Evolutionary conservation across 2,113 vertebrate genomes (phyloP), one percentile per base, ranked within the genome.

Genomic region (Heteronetta atricapilla): DNA sequence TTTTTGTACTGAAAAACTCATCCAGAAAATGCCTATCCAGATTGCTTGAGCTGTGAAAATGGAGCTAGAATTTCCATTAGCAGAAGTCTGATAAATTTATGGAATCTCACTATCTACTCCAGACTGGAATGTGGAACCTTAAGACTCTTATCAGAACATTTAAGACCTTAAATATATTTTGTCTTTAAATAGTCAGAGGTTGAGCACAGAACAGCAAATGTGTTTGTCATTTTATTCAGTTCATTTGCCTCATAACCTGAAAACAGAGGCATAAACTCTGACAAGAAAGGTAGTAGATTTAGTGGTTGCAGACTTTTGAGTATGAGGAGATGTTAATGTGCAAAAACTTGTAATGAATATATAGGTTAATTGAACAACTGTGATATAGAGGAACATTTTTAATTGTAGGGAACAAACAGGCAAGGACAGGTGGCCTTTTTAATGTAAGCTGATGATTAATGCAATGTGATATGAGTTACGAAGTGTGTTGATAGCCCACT

Each of bases 371-470:
- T 85, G 88, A 86, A 85, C 50, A 92, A 91, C 36, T 85, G 33
- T 62, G 79, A 56, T 55, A 68, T 4, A 67, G n/a, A 68, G 38
- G n/a, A 95, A 59, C 0, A 3, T 88, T 95, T 94, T 96, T 95
- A 62, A 92, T 85, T 83, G 70, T 69, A 93, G 87, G 23, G 10
- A 93, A 72, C 50, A 93, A 85, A 55, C 59, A 89, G 44, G 36
- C 82, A 86, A 94, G 68, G 82, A 89, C 81, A 95, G 69, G 94
- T 91, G 86, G 82, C 80, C 77, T 91, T 97, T 97, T 93, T 56
- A 95, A 86, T 89, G 64, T 63, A 82, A 75, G 40, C 42, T 50
- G 89, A 56, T 97, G 90, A 97, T 96, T 92, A 93, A 96, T 93
- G 91, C 2, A 62, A 92, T 85, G 53, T 50, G 42, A 89, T 82